These are phyloP conservation scores for Molanna angustata DNA, from an alignment of 2,888 invertebrate species.

Conservation along the genomic window DNA sequence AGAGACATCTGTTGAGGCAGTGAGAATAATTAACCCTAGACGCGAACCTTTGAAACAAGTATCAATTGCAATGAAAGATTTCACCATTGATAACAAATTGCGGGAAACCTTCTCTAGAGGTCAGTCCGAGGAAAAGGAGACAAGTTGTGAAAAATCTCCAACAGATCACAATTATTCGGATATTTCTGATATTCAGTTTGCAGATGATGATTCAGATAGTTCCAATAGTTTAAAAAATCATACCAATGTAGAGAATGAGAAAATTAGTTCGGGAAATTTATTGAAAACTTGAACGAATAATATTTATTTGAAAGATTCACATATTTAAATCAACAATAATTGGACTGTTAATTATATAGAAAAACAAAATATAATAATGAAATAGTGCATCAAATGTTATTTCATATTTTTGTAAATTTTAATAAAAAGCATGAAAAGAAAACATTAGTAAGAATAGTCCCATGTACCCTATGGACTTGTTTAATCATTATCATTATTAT, in stretches of 20 bases:
- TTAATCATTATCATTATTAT: no score
- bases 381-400: no score
- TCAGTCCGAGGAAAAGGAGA: conserved; percentile 41
- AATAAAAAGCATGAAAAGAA: no score
- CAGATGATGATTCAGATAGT: conserved; percentile 65
- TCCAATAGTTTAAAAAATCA: conserved; percentile 46
- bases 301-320: no score
- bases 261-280: no score
- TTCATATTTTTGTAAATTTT: no score
- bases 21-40: conserved; percentile 23
- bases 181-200: conserved; percentile 66
- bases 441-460: no score
- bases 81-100: conserved; percentile 40
- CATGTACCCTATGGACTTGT: no score
- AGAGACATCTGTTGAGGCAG: conserved; percentile 41
- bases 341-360: no score
- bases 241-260: background rate
- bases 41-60: conserved; percentile 37
- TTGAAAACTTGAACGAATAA: no score
- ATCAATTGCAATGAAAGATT: conserved; percentile 47
- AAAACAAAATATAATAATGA: no score
- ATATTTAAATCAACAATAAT: no score
- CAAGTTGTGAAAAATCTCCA: conserved; percentile 42
- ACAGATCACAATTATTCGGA: conserved; percentile 53
- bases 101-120: conserved; percentile 14